phyloP scores from a whole-genome alignment of 2,888 invertebrate species.

The Oscheius myriophilus region DNA sequence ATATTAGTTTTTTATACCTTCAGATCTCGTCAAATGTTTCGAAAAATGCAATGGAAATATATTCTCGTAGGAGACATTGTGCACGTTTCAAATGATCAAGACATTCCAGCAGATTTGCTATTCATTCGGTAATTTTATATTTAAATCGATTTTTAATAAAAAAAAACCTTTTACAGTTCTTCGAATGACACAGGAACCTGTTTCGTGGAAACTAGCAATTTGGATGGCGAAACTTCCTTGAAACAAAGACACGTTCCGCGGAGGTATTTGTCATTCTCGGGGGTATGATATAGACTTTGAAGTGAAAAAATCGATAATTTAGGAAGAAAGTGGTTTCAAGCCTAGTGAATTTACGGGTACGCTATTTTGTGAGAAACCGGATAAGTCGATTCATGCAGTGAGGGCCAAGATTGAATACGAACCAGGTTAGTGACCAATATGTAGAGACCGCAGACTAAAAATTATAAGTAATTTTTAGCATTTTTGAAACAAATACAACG shows the following conservation, averaged over 20 bases:
- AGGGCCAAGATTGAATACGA: slow-evolving; percentile 77
- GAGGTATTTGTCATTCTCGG: slow-evolving; percentile 67
- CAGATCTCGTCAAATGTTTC: slow-evolving; percentile 46
- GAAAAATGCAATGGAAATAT: slow-evolving; percentile 80
- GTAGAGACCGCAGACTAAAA: too few species aligned
- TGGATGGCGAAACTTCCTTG: slow-evolving; percentile 94
- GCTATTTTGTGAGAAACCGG: slow-evolving; percentile 91
- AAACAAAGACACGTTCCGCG: slow-evolving; percentile 80
- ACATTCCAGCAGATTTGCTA: slow-evolving; percentile 93
- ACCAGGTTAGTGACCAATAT: slow-evolving; percentile 71
- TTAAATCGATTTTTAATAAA: background rate
- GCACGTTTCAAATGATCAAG: slow-evolving; percentile 93
- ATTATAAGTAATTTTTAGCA: too few species aligned
- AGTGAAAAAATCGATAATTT: too few species aligned
- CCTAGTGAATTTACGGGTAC: slow-evolving; percentile 78
- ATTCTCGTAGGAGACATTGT: slow-evolving; percentile 91
- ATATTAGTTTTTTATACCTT: too few species aligned
- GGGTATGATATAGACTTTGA: slow-evolving; percentile 77
- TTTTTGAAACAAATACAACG: too few species aligned
- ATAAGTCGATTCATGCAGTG: slow-evolving; percentile 93
- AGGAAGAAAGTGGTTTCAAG: slow-evolving; percentile 52
- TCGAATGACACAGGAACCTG: slow-evolving; percentile 78
- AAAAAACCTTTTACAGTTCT: slow-evolving; percentile 29
- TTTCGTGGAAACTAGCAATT: slow-evolving; percentile 92
- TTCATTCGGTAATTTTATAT: slow-evolving; percentile 41